Base-by-base conservation (phyloP, 2,113 vertebrate species). In the Physeter macrocephalus region DNA sequence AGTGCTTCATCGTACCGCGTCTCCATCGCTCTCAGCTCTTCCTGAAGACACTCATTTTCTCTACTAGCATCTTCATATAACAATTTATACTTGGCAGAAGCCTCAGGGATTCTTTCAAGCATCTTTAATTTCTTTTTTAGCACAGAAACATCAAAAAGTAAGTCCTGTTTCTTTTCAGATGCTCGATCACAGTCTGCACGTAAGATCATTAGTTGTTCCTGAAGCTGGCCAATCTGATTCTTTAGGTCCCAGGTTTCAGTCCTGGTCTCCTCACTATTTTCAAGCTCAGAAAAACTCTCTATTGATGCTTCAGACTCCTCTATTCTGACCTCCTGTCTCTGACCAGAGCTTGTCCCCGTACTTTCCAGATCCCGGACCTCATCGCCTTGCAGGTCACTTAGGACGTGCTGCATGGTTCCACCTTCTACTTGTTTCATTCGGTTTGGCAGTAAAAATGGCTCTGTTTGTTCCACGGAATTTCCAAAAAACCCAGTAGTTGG, bases 41-140 rank as follows among this genome's bases (percentile, higher is more conserved):
- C 97, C 81, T 94, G 98, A 2, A 94, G 97, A 90, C 96, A 96
- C 43, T 49, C 49, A 0, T 98, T 97, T 88, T 97, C 98, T 71
- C 94, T 71, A 13, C 80, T 93, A 0, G 97, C 81, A 3, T 96
- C 88, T 3, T 17, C 46, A 3, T 52, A 98, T 0, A 97, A 74
- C 1, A 1, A 0, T 84, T 98, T 96, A 3, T 77, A 94, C 72
- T 62, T 96, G n/a, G 94, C 94, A 52, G 25, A 54, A 1, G 77
- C 89, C 92, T 96, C 96, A 0, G 71, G 96, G 10, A 95, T 86
- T 88, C 97, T 96, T 96, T 99, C 97, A 0, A 98, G 96, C 10
- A 95, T 82, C 57, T 93, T 98, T 27, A 97, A 96, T 66, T 97
- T 96, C 67, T 97, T 97, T 52, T 88, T 96, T 21, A 97, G 95